Conservation (phyloP, 2,113 vertebrate species). For the Felis chaus region DNA sequence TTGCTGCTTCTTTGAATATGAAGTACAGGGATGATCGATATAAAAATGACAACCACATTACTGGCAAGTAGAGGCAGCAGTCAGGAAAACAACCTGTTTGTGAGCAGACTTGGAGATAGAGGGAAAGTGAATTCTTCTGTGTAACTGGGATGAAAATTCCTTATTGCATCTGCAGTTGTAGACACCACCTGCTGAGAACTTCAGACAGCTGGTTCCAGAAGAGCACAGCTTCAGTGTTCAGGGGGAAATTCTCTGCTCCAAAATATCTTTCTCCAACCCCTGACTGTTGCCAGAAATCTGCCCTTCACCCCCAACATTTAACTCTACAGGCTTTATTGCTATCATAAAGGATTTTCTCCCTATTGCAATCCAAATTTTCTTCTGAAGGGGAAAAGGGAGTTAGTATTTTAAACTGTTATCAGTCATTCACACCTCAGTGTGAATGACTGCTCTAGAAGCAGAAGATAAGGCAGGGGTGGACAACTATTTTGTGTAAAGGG, state of each 20-base stretch:
- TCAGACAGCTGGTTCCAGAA: neutral
- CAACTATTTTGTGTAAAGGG: neutral
- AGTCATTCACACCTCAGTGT: neutral
- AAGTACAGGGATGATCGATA: neutral
- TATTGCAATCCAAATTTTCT: neutral
- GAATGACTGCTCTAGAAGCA: neutral
- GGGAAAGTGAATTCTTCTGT: neutral
- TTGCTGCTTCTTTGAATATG: neutral
- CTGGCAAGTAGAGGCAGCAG: neutral
- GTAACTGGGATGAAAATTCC: neutral
- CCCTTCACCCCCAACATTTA: too few relatives aligned
- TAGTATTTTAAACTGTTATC: neutral
- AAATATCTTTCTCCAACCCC: neutral
- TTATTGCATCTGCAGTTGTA: neutral
- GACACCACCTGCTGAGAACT: neutral
- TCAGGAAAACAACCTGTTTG: neutral
- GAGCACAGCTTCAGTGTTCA: neutral
- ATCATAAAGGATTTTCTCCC: neutral
- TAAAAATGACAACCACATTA: neutral
- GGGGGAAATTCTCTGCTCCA: neutral
- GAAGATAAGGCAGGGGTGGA: neutral
- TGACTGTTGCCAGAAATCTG: neutral
- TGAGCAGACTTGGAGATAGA: neutral
- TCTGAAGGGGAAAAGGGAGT: neutral
- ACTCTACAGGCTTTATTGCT: neutral